Evolutionary conservation across 1,140 invertebrate genomes (phyloP), one percentile per base, ranked within the genome.

Genomic region (Hylyphantes graminicola): DNA sequence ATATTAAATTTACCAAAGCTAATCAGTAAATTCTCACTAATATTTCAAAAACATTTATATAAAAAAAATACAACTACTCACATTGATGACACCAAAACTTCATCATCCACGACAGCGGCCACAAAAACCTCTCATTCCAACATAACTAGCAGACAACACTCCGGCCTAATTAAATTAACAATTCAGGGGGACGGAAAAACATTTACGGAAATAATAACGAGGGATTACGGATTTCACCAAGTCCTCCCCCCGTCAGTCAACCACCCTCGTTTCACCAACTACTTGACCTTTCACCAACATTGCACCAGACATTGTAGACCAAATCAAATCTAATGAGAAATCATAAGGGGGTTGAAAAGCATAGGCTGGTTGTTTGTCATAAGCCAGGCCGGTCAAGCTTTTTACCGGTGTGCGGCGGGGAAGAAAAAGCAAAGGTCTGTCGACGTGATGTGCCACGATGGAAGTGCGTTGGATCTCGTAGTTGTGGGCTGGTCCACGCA

Each of bases 81-180:
- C 82, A 85, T 53, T 85, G 82, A 77, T 85, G 82, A 48, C 82
- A 85, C 82, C 82, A 85, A 57, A 85, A 85, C 82, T 85, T 85
- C 82, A 85, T 85, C 53, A 51, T 85, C 11, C 73, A 75, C 15
- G 21, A 12, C 6, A 12, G 12, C 57, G 57, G 57, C 57, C 57
- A 17, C 12, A 17, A 12, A 12, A 17, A 61, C 12, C 57, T 17
- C 12, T 61, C 12, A 17, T 17, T 61, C 57, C 57, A 61, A 15
- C 57, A 61, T 17, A 12, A 61, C 17, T 17, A 61, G 57, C 17
- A 12, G 12, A 12, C 57, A 61, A 61, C 12, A 61, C 57, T 15
- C 57, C 57, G 17, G 12, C 57, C 17, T 17, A 61, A 17, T 61
- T 17, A 12, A 17, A 61, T 15, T 15, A 17, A 61, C 1, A 12